These are phyloP conservation scores for Molanna angustata DNA, from an alignment of 2,888 invertebrate genomes.

Conservation along the genomic window DNA sequence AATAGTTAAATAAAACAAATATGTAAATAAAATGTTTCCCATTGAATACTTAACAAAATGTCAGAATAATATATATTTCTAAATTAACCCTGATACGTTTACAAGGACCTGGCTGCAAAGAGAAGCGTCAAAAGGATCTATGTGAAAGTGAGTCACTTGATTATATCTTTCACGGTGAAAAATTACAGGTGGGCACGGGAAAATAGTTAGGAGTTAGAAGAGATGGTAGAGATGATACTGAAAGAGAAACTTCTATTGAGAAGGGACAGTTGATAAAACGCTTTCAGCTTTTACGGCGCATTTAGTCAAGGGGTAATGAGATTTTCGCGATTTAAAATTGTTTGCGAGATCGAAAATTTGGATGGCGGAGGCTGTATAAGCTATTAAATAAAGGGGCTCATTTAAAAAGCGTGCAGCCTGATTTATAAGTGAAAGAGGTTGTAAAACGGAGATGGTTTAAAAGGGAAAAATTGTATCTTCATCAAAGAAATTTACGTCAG, in stretches of 20 bases:
- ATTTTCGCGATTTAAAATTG: constrained; percentile 31
- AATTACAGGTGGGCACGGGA: constrained; percentile 30
- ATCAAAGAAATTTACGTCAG: constrained; percentile 17
- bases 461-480: constrained; percentile 8
- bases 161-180: constrained; percentile 31
- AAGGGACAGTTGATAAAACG: constrained; percentile 32
- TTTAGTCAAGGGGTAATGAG: constrained; percentile 32
- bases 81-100: too few relatives aligned
- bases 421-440: constrained; percentile 21
- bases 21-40: too few relatives aligned
- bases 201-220: background rate
- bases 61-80: too few relatives aligned
- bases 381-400: constrained; percentile 20
- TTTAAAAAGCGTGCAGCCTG: constrained; percentile 14
- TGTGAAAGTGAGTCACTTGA: constrained; percentile 27
- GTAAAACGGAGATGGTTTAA: constrained; percentile 13
- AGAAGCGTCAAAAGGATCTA: background rate
- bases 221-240: constrained; percentile 14
- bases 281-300: constrained; percentile 32
- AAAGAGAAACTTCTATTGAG: constrained; percentile 24
- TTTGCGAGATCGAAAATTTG: constrained; percentile 31
- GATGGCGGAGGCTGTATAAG: constrained; percentile 19
- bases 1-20: too few relatives aligned
- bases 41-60: too few relatives aligned
- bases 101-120: too few relatives aligned